Base-by-base conservation (phyloP, 1,140 invertebrate genomes). In the Papilio polytes region DNA sequence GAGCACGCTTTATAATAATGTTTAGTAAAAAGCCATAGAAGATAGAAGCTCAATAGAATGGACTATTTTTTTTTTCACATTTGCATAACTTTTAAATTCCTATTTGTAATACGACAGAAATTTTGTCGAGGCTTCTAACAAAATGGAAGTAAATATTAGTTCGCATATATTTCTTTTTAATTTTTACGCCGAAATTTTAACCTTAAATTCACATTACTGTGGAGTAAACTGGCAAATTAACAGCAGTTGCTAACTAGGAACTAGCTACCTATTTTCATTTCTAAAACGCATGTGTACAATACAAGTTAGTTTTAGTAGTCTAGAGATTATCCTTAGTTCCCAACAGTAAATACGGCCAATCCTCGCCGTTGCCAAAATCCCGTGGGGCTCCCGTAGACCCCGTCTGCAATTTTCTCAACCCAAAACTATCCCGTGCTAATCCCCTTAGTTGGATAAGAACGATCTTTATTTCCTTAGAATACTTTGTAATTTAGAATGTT, bases 371-470 rank as follows among this genome's bases (percentile, higher is more conserved):
- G 70, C 66, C 73, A 36, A 74, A 53, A 82, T 82, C 81, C 85
- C 85, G 80, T 59, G 66, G 85, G 85, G 84, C 80, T 51, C 46
- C 41, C 26, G 80, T 51, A 81, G 41, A 74, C 80, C 85, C 85
- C 82, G 80, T 83, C 82, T 80, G 85, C 87, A 87, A 86, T 90
- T 86, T 84, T 85, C 83, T 78, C 74, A 81, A 80, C 83, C 84
- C 89, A 82, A 85, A 91, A 91, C 90, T 91, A 91, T 89, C 82
- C 85, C 84, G 74, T 83, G 87, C 88, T 93, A 90, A 91, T 91
- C 89, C 91, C 87, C 82, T 82, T 78, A 80, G 73, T 74, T 78
- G 74, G 83, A 88, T 87, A 88, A 76, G 46, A 76, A 76, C 20
- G n/a, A 44, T 88, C 87, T 90, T 90, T 87, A 88, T 87, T 88